Conservation (phyloP, 2,888 invertebrate genomes). For the Deilephila elpenor region DNA sequence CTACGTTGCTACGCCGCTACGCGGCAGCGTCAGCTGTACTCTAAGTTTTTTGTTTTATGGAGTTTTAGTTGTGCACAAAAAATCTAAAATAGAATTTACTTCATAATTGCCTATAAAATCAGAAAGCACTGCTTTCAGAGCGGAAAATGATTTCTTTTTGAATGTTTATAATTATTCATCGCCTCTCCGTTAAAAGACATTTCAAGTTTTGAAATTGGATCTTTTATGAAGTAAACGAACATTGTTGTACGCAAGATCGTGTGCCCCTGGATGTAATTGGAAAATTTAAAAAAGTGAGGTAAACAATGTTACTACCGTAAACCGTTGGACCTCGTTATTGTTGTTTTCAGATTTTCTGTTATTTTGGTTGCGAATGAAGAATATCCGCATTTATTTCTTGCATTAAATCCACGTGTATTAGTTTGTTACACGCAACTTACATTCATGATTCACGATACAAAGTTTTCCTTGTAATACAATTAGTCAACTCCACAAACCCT, state of each 20-base stretch:
- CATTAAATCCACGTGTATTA: neutral
- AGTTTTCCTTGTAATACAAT: neutral
- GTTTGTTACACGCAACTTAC: no score
- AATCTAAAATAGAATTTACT: neutral
- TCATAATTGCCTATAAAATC: neutral
- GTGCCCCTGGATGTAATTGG: neutral
- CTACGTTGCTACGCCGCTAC: constrained; percentile 20
- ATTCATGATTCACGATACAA: neutral
- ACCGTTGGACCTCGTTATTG: neutral
- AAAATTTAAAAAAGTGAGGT: neutral
- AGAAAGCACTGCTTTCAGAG: neutral
- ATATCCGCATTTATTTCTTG: neutral
- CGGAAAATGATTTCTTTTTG: neutral
- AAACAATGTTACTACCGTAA: constrained; percentile 14
- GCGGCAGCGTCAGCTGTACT: constrained; percentile 2
- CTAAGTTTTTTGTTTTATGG: neutral
- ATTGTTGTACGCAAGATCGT: neutral
- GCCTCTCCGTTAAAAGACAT: neutral
- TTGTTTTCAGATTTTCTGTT: neutral
- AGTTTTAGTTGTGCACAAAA: neutral
- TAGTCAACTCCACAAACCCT: neutral
- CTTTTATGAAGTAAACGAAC: constrained; percentile 6
- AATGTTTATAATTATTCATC: neutral
- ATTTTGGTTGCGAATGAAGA: neutral
- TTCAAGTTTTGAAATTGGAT: neutral